Base-by-base conservation (phyloP, 35 echinoderm and acorn worm species). In the Ptychodera flava region DNA sequence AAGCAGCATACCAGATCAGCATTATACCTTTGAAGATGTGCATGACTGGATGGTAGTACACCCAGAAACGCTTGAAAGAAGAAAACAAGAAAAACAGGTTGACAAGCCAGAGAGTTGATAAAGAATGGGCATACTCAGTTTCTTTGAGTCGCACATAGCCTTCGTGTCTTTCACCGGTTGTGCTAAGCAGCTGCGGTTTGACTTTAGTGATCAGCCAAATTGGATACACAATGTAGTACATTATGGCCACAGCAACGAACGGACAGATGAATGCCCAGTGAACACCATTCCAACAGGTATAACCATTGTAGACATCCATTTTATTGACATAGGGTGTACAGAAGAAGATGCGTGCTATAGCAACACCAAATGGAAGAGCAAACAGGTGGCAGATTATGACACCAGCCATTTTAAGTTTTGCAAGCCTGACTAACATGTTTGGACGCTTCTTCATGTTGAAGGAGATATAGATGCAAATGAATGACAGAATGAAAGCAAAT, bases 141-240 rank as follows among this genome's bases (percentile, higher is more conserved):
- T 98, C 95, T 84, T 98, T 98, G 45, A 98, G 92, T 82, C 94
- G 95, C 0, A 98, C 79, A 36, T 94, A 93, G 36, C 92, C 92
- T 79, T 98, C 95, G 80, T 98, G 95, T 36, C 95, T 87, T 78
- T 98, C 88, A 38, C 90, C 79, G 80, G 88, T 89, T 31, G 89
- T 85, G 78, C 87, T 94, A 45, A 98, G 93, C 30, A 98, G 87
- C 85, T 98, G 95, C 16, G 85, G 82, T 22, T 86, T 76, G 28
- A 90, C 91, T 90, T 98, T 98, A 77, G 91, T 86, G 29, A 98
- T 92, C 92, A 98, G 91, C 95, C 95, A 98, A 1, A 93, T 80
- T 12, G 95, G 95, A 1, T 94, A 82, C 22, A 98, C 37, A 37
- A 98, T 88, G 88, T 90, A 98, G 15, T 94, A 77, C 29, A 87